Evolutionary conservation across 2,113 vertebrate species (phyloP), one percentile per base, ranked within the genome.

Genomic region (Rhinolophus ferrumequinum): DNA sequence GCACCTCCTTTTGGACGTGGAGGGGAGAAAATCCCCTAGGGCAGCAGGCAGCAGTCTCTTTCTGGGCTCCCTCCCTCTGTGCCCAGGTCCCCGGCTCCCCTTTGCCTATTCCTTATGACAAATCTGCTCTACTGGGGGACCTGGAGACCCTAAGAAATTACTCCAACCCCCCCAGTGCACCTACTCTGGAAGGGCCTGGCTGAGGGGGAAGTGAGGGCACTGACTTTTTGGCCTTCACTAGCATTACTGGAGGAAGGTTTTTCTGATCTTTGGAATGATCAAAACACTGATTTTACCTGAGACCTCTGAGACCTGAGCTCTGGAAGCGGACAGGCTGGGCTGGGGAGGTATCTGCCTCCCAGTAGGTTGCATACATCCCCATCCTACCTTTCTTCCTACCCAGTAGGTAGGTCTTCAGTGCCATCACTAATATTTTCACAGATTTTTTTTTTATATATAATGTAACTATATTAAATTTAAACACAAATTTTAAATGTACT

Each of bases 331-430:
- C 26, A 14, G 5, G 19, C 35, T 30, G 33, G 41, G 62, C 38
- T 35, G 0, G 0, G 15, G 26, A 67, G 58, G 8, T 24, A 3
- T n/a, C 44, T 4, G 0, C 14, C 13, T 66, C 44, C 50, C 41
- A 9, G 52, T 38, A 22, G 66, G 33, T 33, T 16, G 87, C 33
- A 33, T 44, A 21, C 35, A 21, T n/a, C 50, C 33, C 66, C 19
- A 33, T 28, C 44, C 22, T 15, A 38, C 26, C 66, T 88, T 52
- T 33, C 21, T 56, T 15, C 16, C 47, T 66, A 13, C 4, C 54
- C 30, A 22, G 18, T 15, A 88, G 41, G 72, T n/a, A 93, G 41
- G 72, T 41, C 26, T 54, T 72, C 11, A n/a, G 56, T 22, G 28
- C n/a, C 47, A 54, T 33, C 35, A 28, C 28, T 73, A 67, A 85